A percentile compares a stretch with the other conserved stretches of the same genome.
phyloP scores from a whole-genome alignment of 1,140 invertebrate species.

The Drosophila fuyamai region DNA sequence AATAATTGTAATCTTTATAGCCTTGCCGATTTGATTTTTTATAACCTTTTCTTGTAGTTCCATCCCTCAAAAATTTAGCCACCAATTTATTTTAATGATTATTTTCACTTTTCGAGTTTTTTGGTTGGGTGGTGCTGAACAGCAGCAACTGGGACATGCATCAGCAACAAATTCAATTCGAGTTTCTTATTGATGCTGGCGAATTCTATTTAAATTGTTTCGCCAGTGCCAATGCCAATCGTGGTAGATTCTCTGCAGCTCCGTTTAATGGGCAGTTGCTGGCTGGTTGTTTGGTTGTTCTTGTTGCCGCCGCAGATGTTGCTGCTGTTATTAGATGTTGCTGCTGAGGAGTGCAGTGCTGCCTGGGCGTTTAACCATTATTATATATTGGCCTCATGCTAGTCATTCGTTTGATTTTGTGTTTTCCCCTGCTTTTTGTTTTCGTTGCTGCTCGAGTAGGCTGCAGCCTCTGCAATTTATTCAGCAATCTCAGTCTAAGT shows the following conservation, averaged over 20 bases:
- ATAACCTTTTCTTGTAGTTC: not conserved
- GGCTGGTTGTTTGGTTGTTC: conserved; percentile 5
- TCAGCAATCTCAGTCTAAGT: conserved; percentile 12
- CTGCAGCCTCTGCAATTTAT: conserved; percentile 64
- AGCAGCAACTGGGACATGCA: conserved; percentile 32
- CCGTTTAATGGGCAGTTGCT: conserved; percentile 59
- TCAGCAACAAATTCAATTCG: conserved; percentile 60
- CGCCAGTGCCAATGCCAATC: conserved; percentile 39
- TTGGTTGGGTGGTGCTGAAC: conserved; percentile 28
- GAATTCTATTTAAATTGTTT: conserved; percentile 67
- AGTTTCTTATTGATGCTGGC: conserved; percentile 54
- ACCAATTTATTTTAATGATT: conserved; percentile 4
- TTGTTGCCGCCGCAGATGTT: conserved; percentile 19
- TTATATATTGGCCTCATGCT: conserved; percentile 73
- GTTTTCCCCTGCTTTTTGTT: conserved; percentile 14
- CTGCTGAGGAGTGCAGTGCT: conserved; percentile 18
- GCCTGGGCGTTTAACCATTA: conserved; percentile 71
- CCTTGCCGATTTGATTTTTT: no score
- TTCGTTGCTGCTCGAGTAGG: conserved; percentile 38
- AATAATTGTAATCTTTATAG: not conserved
- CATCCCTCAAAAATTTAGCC: not conserved
- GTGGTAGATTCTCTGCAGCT: conserved; percentile 35
- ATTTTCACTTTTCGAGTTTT: not conserved
- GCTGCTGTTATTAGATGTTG: conserved; percentile 46
- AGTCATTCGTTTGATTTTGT: conserved; percentile 66